Evolutionary conservation across 2,113 vertebrate species (phyloP), one percentile per base, ranked within the genome.

Genomic region (Odocoileus virginianus): DNA sequence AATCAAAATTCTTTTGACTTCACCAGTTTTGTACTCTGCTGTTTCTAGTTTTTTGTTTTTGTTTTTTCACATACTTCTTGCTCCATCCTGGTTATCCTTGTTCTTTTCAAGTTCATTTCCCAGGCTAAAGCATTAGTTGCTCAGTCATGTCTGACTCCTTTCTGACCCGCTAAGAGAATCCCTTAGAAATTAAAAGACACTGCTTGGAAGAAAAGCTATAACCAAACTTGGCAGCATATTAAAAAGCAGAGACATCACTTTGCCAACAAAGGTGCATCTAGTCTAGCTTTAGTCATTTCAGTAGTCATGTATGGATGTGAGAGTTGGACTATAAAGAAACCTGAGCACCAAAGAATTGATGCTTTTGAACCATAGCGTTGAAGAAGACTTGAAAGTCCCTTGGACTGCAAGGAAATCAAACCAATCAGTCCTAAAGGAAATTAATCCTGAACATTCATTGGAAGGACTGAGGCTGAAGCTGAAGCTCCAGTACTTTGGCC

Each of bases 1-100:
- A 85, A 17, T 55, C 57, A 89, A 89, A 97, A 91, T 95, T 94
- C 54, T 95, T 57, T 95, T 87, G 64, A 50, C 17, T 33, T 71
- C 10, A 71, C 4, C 28, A 60, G 13, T 79, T 97, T 92, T n/a
- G 23, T 92, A 78, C n/a, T 67, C 4, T 8, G 19, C 45, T 71
- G 0, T 97, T 88, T 95, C 23, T 2, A 58, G 2, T 6, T 60
- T 76, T 33, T n/a, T 7, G 47, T 47, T 21, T 30, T 7, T 40
- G 40, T 40, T 78, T 47, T 13, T 33, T 1, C 21, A 87, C 7
- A 40, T n/a, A 92, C 1, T 92, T 17, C n/a, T 87, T 28, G 81
- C 23, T 91, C 28, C 4, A 82, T 71, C 25, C 16, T 91, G 36
- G 45, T 84, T 83, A 82, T 40, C 47, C 27, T 89, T 85, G 25